Conservation (phyloP, 2,888 invertebrate genomes). For the Dichetophora obliterata region DNA sequence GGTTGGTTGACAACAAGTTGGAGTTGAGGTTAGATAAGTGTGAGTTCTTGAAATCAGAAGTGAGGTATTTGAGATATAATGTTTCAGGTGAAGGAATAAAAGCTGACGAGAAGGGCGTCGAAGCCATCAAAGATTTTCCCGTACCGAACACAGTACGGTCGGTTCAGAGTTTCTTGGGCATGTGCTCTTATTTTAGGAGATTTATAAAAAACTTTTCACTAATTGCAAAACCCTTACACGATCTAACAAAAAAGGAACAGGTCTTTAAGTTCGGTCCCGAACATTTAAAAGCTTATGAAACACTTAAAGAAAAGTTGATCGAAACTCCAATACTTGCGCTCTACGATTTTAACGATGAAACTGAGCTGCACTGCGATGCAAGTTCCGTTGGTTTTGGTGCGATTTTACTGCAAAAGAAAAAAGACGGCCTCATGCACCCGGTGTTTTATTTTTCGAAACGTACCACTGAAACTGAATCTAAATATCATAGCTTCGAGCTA, state of each 20-base stretch:
- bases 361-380: slow-evolving; percentile 58
- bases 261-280: slow-evolving; percentile 41
- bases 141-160: slow-evolving; percentile 5
- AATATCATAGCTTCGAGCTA: no score
- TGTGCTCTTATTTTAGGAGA: slow-evolving; percentile 47
- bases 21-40: slow-evolving; percentile 7
- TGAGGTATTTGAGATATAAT: slow-evolving; percentile 50
- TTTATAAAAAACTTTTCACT: slow-evolving; percentile 47
- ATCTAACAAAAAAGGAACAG: slow-evolving; percentile 49
- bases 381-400: no score
- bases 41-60: slow-evolving; percentile 41
- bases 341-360: slow-evolving; percentile 51
- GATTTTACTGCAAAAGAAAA: no score
- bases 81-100: slow-evolving; percentile 26
- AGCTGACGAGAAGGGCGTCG: not conserved
- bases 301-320: slow-evolving; percentile 38
- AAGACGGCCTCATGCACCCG: no score
- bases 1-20: slow-evolving; percentile 27
- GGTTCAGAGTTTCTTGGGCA: slow-evolving; percentile 23
- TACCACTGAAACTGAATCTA: no score
- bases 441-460: no score
- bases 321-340: slow-evolving; percentile 52
- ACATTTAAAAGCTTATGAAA: slow-evolving; percentile 40
- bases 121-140: not conserved
- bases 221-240: slow-evolving; percentile 57